A percentile compares a stretch with the other conserved stretches of the same genome.
Conservation (phyloP, 1,140 invertebrate species). For the Hetaerina americana region DNA sequence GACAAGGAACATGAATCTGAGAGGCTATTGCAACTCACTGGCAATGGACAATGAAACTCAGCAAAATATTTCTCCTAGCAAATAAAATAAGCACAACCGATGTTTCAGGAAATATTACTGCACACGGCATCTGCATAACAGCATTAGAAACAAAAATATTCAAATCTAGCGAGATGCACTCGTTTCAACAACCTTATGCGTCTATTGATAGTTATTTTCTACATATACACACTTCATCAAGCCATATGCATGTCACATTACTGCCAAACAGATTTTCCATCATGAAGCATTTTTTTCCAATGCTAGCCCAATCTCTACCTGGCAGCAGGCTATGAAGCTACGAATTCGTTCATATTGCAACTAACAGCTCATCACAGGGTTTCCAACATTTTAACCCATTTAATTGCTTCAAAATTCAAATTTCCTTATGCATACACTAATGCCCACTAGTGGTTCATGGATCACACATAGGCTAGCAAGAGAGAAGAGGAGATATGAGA, state of each 20-base stretch:
- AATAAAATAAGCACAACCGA: background rate
- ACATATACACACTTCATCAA: too few species aligned
- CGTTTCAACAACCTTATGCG: too few species aligned
- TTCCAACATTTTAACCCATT: too few species aligned
- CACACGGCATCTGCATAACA: background rate
- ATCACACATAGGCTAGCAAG: background rate
- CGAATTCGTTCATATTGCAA: background rate
- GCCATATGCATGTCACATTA: too few species aligned
- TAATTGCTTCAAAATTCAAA: background rate
- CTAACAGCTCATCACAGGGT: background rate
- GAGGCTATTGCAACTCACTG: background rate
- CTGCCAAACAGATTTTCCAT: too few species aligned
- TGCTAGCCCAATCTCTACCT: background rate
- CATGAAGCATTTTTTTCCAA: too few species aligned
- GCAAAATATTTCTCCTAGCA: background rate
- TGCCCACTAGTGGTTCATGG: background rate
- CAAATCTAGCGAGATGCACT: too few species aligned
- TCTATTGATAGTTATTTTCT: too few species aligned
- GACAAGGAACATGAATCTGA: background rate
- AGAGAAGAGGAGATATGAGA: background rate
- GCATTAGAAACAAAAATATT: too few species aligned
- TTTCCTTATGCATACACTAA: background rate
- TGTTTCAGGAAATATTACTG: background rate
- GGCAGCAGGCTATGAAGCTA: background rate
- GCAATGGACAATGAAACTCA: background rate